These are phyloP conservation scores for Catajapyx aquilonaris DNA, from an alignment of 1,140 invertebrate species.

Conservation along the genomic window DNA sequence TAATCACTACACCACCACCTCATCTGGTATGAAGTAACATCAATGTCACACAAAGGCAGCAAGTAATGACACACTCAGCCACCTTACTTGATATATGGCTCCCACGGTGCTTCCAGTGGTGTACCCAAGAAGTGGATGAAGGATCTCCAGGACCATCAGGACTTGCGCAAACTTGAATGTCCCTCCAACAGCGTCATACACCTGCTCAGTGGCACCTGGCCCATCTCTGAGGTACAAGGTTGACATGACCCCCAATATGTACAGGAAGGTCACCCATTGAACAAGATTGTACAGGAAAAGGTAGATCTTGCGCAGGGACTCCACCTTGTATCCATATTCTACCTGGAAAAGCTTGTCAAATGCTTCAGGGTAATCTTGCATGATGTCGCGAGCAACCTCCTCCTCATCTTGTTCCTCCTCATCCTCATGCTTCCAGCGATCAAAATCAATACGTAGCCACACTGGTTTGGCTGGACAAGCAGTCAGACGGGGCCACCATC, in stretches of 20 bases:
- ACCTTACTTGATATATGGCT: constrained; percentile 26
- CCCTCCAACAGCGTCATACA: constrained; percentile 52
- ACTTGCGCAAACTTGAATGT: constrained; percentile 64
- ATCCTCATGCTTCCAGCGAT: constrained; percentile 53
- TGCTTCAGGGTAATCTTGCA: constrained; percentile 47
- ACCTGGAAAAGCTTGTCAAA: constrained; percentile 53
- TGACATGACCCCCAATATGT: constrained; percentile 48
- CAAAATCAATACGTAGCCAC: constrained; percentile 66
- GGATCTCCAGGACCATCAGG: constrained; percentile 64
- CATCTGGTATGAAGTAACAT: too few species aligned
- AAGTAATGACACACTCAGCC: too few species aligned
- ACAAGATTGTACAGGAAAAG: constrained; percentile 74
- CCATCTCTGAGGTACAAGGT: constrained; percentile 54
- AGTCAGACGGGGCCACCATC: constrained; percentile 65
- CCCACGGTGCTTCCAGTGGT: constrained; percentile 44
- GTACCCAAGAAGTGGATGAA: constrained; percentile 75
- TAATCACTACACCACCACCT: too few species aligned
- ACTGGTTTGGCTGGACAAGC: constrained; percentile 54
- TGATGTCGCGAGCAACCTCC: constrained; percentile 35
- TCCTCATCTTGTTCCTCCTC: constrained; percentile 37
- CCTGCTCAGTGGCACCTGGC: constrained; percentile 40
- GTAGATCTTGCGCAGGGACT: constrained; percentile 66
- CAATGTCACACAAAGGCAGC: too few species aligned
- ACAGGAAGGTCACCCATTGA: constrained; percentile 72
- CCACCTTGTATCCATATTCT: constrained; percentile 56